phyloP scores from a whole-genome alignment of 2,888 invertebrate species.

The Drosophila antonietae region DNA sequence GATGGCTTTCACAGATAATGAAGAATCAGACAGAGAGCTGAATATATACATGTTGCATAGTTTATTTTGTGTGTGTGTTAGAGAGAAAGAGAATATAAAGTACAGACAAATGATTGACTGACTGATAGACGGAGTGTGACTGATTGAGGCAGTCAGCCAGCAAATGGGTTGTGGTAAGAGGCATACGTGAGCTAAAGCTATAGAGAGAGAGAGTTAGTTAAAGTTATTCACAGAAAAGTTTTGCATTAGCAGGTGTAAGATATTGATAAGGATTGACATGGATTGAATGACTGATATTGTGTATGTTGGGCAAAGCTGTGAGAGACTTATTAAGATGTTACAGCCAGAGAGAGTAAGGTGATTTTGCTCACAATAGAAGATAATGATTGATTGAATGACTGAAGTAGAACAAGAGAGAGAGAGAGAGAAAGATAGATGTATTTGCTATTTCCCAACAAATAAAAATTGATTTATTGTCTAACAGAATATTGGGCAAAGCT shows the following conservation, averaged over 20 bases:
- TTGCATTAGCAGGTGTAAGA: not conserved
- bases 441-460: not conserved
- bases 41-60: slow-evolving; percentile 1
- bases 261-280: slow-evolving; percentile 1
- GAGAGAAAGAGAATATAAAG: not conserved
- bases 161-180: not conserved
- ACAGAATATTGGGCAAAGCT: no score
- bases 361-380: not conserved
- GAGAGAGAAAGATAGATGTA: no score
- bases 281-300: not conserved
- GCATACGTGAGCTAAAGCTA: not conserved
- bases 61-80: not conserved
- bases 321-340: not conserved
- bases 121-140: not conserved
- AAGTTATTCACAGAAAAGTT: not conserved
- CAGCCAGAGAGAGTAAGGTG: not conserved
- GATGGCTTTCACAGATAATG: slow-evolving; percentile 20
- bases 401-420: not conserved
- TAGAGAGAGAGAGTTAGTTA: no score
- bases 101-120: slow-evolving; percentile 5
- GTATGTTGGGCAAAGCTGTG: not conserved
- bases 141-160: not conserved
- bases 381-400: no score
- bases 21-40: not conserved
- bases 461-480: not conserved